A percentile compares a stretch with the other conserved stretches of the same genome.
phyloP scores from a whole-genome alignment of 2,113 vertebrate genomes.

The Pseudonaja textilis region DNA sequence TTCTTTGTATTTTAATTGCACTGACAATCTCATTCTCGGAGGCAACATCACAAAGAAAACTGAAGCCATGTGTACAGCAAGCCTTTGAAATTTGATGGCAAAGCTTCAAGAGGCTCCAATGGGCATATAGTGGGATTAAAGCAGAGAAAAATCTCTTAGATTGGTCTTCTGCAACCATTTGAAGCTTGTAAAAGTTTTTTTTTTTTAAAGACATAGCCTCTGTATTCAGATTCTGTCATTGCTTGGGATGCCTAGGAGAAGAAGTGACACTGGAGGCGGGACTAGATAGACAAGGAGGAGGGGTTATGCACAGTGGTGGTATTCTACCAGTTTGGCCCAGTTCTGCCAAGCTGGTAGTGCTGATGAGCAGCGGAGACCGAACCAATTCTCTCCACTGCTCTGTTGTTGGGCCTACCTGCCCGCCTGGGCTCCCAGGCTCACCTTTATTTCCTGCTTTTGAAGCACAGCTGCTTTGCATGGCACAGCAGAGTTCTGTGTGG shows the following conservation, averaged over 20 bases:
- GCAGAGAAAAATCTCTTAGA: background rate
- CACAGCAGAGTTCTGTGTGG: too few species aligned
- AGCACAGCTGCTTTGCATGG: too few species aligned
- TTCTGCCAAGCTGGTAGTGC: too few species aligned
- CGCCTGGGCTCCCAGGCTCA: too few species aligned
- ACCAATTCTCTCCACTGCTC: too few species aligned
- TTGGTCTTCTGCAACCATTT: background rate
- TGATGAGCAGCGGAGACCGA: too few species aligned
- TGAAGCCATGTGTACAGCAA: background rate
- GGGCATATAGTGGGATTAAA: background rate
- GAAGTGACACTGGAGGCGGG: background rate
- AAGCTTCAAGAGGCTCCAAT: background rate
- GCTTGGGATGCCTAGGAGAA: background rate
- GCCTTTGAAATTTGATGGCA: conserved; percentile 13
- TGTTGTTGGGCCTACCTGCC: too few species aligned
- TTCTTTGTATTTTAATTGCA: conserved; percentile 21
- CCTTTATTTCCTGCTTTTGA: too few species aligned
- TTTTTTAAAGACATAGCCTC: background rate
- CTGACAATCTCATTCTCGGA: background rate
- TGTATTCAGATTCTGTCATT: background rate
- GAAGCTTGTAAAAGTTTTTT: background rate
- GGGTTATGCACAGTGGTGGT: background rate
- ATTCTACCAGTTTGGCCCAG: too few species aligned
- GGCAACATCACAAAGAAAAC: conserved; percentile 19
- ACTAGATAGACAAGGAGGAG: background rate